Evolutionary conservation across 1,140 invertebrate genomes (phyloP), one percentile per base, ranked within the genome.

Genomic region (Notospermus geniculatus): DNA sequence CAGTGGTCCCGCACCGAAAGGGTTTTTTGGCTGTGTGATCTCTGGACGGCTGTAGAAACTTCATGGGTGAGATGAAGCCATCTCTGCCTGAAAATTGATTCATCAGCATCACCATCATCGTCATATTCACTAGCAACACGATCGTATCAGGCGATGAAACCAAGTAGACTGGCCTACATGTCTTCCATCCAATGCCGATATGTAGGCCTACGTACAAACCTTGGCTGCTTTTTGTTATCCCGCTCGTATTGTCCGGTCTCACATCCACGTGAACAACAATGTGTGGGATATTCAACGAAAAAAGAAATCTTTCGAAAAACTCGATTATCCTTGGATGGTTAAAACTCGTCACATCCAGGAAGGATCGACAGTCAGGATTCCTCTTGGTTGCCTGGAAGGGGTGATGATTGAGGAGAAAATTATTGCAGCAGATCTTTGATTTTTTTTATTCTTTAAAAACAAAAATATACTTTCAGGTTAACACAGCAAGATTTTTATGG

Each of bases 311-410:
- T 79, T 80, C 77, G 84, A 86, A 64, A 71, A 78, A 55, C 82
- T 86, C 65, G 75, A 75, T 5, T 81, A 85, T 72, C 83, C 82
- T 54, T 83, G 81, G 64, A 84, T 82, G 19, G 81, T 84, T 2
- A 83, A 74, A 74, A 25, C 62, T 86, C 52, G 86, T 79, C 28
- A 87, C 81, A 56, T 84, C 82, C 70, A 80, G 82, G 54, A 83
- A 82, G 46, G 79, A 80, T 53, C 86, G 84, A n/a, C 82, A 74
- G 60, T 84, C 83, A 7, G 72, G 74, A 7, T 71, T 63, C n/a
- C 84, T 50, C 29, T 59, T 56, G 28, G 64, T 57, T 1, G 61
- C 63, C 66, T 69, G 50, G 25, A 60, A 45, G 9, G 39, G 29
- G 17, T 29, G 15, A 62, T 2, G n/a, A 13, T 43, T 43, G n/a